These are phyloP conservation scores for Falcunculus frontatus DNA, from an alignment of 2,113 vertebrate genomes.

Conservation along the genomic window DNA sequence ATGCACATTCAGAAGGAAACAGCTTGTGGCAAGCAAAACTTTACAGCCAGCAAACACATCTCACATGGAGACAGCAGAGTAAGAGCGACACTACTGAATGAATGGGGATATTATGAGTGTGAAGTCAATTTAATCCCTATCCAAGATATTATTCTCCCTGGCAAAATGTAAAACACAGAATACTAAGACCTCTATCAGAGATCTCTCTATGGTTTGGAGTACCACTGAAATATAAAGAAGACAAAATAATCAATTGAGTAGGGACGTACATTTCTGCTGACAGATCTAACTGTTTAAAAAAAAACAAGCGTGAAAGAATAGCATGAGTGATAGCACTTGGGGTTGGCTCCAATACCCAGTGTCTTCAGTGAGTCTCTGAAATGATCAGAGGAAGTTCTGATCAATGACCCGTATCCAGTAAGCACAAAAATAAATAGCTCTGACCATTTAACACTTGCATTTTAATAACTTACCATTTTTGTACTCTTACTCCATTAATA, in stretches of 20 bases:
- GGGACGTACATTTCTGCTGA: background rate
- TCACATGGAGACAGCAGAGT: background rate
- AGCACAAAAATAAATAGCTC: background rate
- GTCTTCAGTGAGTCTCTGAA: background rate
- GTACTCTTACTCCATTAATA: background rate
- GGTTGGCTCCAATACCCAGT: background rate
- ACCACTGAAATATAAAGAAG: background rate
- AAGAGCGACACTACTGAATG: background rate
- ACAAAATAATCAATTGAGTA: background rate
- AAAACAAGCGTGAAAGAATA: background rate
- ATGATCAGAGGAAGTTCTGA: background rate
- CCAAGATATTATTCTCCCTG: background rate
- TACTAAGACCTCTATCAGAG: background rate
- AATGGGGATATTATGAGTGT: background rate
- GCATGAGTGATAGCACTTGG: background rate
- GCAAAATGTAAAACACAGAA: background rate
- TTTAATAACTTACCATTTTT: background rate
- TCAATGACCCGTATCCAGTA: background rate
- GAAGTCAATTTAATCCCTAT: background rate
- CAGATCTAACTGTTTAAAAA: background rate
- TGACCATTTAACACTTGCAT: background rate
- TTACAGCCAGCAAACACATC: background rate
- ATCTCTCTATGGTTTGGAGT: background rate
- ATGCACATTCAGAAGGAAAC: background rate
- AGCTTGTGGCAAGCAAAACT: background rate